Evolutionary conservation across 2,888 invertebrate species (phyloP).

Genomic region (Steromphala cineraria): DNA sequence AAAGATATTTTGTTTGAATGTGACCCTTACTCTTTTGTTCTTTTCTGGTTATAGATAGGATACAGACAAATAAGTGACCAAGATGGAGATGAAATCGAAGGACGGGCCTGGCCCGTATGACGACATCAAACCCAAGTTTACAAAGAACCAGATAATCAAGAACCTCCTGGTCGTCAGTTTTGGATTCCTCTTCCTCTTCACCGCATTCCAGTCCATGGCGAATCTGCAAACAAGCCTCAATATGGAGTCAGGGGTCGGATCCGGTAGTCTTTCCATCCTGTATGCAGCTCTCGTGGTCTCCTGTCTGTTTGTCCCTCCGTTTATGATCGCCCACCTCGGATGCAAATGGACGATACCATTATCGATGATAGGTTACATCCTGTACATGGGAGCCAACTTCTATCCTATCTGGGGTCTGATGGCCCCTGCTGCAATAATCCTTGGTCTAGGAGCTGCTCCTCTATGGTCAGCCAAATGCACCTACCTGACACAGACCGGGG

Average conservation of each 20-base stretch:
- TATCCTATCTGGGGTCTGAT: slow-evolving; percentile 90
- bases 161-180: slow-evolving; percentile 93
- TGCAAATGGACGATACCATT: slow-evolving; percentile 96
- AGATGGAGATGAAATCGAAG: no score
- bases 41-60: no score
- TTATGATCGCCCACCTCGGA: slow-evolving; percentile 80
- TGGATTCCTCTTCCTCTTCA: slow-evolving; percentile 95
- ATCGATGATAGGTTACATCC: slow-evolving; percentile 94
- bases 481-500: slow-evolving; percentile 88
- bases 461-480: slow-evolving; percentile 99
- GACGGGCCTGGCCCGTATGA: no score
- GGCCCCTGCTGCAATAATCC: slow-evolving; percentile 86
- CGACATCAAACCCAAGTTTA: slow-evolving; percentile 35
- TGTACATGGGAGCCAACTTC: slow-evolving; percentile 96
- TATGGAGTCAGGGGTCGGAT: slow-evolving; percentile 91
- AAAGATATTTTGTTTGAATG: no score
- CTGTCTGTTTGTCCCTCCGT: slow-evolving; percentile 87
- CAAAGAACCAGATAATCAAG: slow-evolving; percentile 83
- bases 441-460: slow-evolving; percentile 95
- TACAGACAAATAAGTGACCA: no score
- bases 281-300: slow-evolving; percentile 95
- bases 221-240: slow-evolving; percentile 94
- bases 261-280: slow-evolving; percentile 91
- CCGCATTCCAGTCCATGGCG: slow-evolving; percentile 95
- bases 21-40: no score